Percentiles rank a stretch among this genome's conserved stretches.
Evolutionary conservation across 2,888 invertebrate species (phyloP).

Genomic region (Limnephilus lunatus): DNA sequence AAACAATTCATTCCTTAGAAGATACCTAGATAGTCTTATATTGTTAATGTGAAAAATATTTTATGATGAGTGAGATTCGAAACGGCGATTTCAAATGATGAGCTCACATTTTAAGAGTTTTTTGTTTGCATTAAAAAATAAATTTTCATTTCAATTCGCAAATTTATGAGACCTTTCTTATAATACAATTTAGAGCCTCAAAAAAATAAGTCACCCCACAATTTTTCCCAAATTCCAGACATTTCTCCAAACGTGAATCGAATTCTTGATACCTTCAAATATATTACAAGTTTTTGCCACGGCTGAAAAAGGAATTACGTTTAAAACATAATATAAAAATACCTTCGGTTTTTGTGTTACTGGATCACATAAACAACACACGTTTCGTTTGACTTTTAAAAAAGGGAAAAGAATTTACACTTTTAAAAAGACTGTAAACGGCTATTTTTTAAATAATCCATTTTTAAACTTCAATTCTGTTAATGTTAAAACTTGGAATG

Average conservation of each 20-base stretch:
- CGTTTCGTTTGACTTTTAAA: neutral
- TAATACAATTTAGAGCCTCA: no score
- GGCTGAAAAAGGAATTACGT: neutral
- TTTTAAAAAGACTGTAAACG: neutral
- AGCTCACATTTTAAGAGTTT: no score
- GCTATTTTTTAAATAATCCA: neutral
- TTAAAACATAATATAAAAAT: neutral
- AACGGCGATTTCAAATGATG: no score
- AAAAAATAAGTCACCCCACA: neutral
- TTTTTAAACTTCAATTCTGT: neutral
- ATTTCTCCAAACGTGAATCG: neutral
- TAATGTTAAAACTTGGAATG: neutral
- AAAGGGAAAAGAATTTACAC: neutral
- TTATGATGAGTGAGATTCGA: no score
- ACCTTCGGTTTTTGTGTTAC: neutral
- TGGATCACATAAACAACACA: neutral
- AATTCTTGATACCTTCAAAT: neutral
- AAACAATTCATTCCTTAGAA: no score
- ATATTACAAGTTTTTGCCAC: neutral
- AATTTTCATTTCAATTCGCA: no score
- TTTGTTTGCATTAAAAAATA: no score
- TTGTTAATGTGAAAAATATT: no score
- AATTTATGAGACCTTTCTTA: no score
- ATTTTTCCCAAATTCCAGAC: neutral
- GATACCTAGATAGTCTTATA: no score